These are phyloP conservation scores for Perccottus glenii DNA, from an alignment of 2,113 vertebrate species.

Conservation along the genomic window DNA sequence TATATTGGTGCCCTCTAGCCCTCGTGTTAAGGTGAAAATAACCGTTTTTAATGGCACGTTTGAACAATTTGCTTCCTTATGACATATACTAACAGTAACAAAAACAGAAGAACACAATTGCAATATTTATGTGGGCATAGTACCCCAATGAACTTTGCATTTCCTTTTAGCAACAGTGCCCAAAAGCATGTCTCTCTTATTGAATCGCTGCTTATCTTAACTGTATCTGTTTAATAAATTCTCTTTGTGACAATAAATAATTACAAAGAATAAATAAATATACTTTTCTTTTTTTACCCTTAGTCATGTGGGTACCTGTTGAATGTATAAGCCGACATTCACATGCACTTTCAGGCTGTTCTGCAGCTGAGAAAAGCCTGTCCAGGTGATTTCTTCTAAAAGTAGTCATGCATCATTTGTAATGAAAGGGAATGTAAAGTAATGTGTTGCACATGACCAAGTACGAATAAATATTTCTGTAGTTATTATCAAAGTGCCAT, in stretches of 20 bases:
- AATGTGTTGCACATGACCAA: not conserved
- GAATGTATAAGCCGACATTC: not conserved
- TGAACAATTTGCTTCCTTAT: not conserved
- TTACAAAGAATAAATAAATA: not conserved
- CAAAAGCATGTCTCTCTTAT: not conserved
- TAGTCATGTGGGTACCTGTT: not conserved
- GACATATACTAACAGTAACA: not conserved
- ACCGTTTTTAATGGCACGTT: constrained; percentile 2
- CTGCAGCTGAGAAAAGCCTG: not conserved
- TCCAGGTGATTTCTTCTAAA: not conserved
- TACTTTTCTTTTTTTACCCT: not conserved
- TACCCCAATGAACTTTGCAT: too few species aligned
- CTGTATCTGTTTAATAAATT: not conserved
- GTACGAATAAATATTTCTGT: not conserved
- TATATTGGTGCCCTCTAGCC: too few species aligned
- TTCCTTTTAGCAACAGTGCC: too few species aligned
- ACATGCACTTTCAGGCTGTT: not conserved
- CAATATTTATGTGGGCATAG: too few species aligned
- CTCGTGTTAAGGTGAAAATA: too few species aligned
- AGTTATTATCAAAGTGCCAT: not conserved
- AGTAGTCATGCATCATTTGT: constrained; percentile 3
- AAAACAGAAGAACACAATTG: not conserved
- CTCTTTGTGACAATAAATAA: not conserved
- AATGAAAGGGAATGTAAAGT: not conserved
- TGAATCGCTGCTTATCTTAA: not conserved